phyloP scores from a whole-genome alignment of 2,888 invertebrate species.

The Charanyca ferruginea region DNA sequence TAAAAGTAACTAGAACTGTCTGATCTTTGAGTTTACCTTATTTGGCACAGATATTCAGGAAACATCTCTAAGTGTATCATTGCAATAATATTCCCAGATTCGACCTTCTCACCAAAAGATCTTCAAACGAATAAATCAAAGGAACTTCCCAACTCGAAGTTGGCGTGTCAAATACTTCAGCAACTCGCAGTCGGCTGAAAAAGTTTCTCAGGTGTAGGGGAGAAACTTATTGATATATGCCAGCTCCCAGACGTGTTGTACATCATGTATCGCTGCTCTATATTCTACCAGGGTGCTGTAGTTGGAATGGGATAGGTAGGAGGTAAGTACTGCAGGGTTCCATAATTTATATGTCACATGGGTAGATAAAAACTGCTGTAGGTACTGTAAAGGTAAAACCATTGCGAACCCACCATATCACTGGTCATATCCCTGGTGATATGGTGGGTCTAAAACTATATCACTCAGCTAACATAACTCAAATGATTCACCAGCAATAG shows the following conservation, averaged over 20 bases:
- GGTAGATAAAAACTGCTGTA: no score
- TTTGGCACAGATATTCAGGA: no score
- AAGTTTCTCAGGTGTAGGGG: conserved; percentile 48
- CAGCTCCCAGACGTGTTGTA: conserved; percentile 66
- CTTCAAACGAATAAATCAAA: conserved; percentile 44
- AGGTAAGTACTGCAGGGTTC: background rate
- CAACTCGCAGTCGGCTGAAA: conserved; percentile 27
- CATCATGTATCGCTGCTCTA: conserved; percentile 65
- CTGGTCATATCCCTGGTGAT: no score
- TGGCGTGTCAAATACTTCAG: conserved; percentile 51
- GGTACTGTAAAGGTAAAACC: no score
- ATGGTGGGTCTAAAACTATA: no score
- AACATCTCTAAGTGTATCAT: background rate
- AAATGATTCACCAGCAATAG: no score
- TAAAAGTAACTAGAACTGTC: no score
- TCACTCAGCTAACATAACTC: no score
- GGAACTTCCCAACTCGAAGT: conserved; percentile 23
- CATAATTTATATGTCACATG: conserved; percentile 25
- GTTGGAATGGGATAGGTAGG: background rate
- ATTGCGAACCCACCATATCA: no score
- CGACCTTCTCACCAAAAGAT: background rate
- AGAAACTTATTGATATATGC: conserved; percentile 66
- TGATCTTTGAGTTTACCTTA: no score
- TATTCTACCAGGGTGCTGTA: conserved; percentile 60
- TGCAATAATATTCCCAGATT: background rate